Conservation (phyloP, 2,797 vertebrate genomes). For the Vipera latastei region DNA sequence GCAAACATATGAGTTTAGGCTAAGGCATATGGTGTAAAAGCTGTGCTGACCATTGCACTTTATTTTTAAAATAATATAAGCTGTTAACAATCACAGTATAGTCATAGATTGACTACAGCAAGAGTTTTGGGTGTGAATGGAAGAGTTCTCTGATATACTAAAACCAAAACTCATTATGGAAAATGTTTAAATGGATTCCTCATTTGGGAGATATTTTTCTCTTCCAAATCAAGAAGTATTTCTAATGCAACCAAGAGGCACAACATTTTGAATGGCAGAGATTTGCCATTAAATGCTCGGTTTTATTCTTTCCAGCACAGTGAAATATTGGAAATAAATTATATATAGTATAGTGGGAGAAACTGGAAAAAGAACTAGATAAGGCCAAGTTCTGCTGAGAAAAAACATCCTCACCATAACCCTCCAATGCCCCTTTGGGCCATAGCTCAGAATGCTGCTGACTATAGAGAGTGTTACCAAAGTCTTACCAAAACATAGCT, state of each 20-base stretch:
- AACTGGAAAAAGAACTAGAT: not conserved
- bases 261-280: not conserved
- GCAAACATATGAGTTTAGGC: slow-evolving; percentile 38
- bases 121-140: slow-evolving; percentile 24
- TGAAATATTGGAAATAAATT: not conserved
- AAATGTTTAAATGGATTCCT: not conserved
- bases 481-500: not conserved
- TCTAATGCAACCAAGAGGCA: not conserved
- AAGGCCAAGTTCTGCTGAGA: not conserved
- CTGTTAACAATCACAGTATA: slow-evolving; percentile 7
- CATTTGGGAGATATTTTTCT: not conserved
- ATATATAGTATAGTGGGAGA: not conserved
- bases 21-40: slow-evolving; percentile 25
- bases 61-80: not conserved
- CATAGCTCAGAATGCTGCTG: not conserved
- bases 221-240: not conserved
- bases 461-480: not conserved
- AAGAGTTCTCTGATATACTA: not conserved
- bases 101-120: slow-evolving; percentile 14
- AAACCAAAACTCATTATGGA: not conserved
- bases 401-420: not conserved
- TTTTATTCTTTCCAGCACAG: not conserved
- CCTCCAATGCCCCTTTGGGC: not conserved
- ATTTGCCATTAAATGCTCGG: not conserved
- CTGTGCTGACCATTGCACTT: slow-evolving; percentile 31